phyloP scores from a whole-genome alignment of 2,888 invertebrate genomes.

The Netelia fuscicornis region DNA sequence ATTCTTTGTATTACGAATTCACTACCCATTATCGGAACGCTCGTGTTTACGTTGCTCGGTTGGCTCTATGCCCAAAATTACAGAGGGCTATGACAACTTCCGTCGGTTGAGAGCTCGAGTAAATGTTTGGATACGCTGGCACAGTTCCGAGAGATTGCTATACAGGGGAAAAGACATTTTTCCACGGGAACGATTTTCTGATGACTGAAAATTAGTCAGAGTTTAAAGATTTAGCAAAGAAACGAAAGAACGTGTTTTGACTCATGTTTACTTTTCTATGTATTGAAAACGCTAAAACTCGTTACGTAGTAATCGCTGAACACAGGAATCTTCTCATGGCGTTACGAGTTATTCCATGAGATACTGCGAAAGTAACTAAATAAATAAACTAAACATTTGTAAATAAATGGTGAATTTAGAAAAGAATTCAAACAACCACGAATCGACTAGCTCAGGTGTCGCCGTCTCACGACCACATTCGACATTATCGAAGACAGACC shows the following conservation, averaged over 20 bases:
- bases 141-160: background rate
- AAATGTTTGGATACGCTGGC: background rate
- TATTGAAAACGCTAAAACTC: too few relatives aligned
- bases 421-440: background rate
- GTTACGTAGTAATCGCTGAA: too few relatives aligned
- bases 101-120: background rate
- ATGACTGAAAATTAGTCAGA: background rate
- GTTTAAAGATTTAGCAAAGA: background rate
- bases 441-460: background rate
- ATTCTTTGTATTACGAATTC: background rate
- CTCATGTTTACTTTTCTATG: background rate
- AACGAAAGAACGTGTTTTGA: background rate
- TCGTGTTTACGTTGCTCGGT: background rate
- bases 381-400: too few relatives aligned
- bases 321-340: too few relatives aligned
- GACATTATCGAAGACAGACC: slow-evolving; percentile 15
- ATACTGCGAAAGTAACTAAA: too few relatives aligned
- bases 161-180: background rate
- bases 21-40: background rate
- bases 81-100: background rate
- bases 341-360: too few relatives aligned
- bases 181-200: background rate
- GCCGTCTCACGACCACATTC: slow-evolving; percentile 20
- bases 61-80: background rate
- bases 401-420: background rate